Evolutionary conservation across 2,888 invertebrate genomes (phyloP).

Genomic region (Caenorhabditis virilis): DNA sequence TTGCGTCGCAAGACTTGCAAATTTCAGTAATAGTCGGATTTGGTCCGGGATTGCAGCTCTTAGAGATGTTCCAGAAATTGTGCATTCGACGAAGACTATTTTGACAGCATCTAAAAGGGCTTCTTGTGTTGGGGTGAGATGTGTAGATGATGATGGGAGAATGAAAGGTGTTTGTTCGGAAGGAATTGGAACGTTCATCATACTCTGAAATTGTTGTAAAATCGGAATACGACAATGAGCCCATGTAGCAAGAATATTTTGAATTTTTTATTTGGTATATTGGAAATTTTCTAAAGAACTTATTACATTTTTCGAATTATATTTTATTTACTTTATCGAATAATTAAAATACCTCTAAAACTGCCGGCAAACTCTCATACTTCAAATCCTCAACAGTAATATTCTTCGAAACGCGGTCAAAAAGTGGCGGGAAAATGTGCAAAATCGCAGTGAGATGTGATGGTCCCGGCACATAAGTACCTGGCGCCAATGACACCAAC

Average conservation of each 20-base stretch:
- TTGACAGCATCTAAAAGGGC: constrained; percentile 85
- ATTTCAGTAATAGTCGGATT: constrained; percentile 70
- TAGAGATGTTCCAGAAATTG: constrained; percentile 33
- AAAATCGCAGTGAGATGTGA: constrained; percentile 90
- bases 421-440: constrained; percentile 92
- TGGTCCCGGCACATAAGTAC: constrained; percentile 83
- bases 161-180: constrained; percentile 82
- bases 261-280: too few relatives aligned
- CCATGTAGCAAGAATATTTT: too few relatives aligned
- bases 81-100: constrained; percentile 78
- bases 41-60: constrained; percentile 69
- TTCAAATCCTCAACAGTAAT: constrained; percentile 46
- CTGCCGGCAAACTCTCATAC: constrained; percentile 40
- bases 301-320: background rate
- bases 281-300: background rate
- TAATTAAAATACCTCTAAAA: constrained; percentile 44
- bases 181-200: constrained; percentile 81
- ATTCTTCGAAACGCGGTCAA: constrained; percentile 70
- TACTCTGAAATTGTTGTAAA: constrained; percentile 80
- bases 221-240: too few relatives aligned
- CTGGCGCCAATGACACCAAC: constrained; percentile 16
- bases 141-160: constrained; percentile 78
- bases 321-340: too few relatives aligned
- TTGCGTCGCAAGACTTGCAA: constrained; percentile 63
- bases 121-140: constrained; percentile 84